Base-by-base conservation (phyloP, 2,888 invertebrate genomes). In the Tipula vernalis region DNA sequence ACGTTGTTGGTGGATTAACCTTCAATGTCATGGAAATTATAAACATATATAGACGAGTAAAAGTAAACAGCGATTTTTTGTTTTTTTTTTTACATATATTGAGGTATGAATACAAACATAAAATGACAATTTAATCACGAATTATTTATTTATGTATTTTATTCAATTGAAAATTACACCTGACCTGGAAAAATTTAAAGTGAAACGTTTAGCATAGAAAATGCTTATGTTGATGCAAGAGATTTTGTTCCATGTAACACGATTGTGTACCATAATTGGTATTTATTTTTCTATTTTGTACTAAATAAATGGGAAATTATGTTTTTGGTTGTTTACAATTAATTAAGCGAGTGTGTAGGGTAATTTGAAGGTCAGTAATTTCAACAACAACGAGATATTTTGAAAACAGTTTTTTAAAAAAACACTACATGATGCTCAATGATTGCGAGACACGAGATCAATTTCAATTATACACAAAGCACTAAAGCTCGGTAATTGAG, bases 71-170 rank as follows among this genome's bases (percentile, higher is more conserved):
- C 71, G 1, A 71, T 28, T 28, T n/a, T n/a, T n/a, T n/a, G n/a
- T n/a, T n/a, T n/a, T 71, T 71, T 71, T 71, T 3, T 71, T 10
- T 71, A 71, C 8, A 28, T 71, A 71, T 10, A 71, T 71, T 71
- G 71, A 71, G 71, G 71, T 71, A 71, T 71, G 71, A 18, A 28
- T 71, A 71, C 71, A 71, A 71, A 57, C 57, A 28, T 57, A 28
- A 71, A 71, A 71, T 71, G 71, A 71, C 71, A 71, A 71, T 71
- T 71, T 71, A 71, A 71, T 71, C 71, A 71, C 71, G 71, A 71
- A 71, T 71, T 28, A 71, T 71, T 71, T 71, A 71, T 71, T 71
- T 71, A 71, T 71, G 71, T 71, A 71, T 71, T 71, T 71, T 71
- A 28, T 71, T 71, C 71, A 71, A 71, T 71, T 71, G 71, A 71